Evolutionary conservation across 1,140 invertebrate genomes (phyloP).

Genomic region (Amyelois transitella): DNA sequence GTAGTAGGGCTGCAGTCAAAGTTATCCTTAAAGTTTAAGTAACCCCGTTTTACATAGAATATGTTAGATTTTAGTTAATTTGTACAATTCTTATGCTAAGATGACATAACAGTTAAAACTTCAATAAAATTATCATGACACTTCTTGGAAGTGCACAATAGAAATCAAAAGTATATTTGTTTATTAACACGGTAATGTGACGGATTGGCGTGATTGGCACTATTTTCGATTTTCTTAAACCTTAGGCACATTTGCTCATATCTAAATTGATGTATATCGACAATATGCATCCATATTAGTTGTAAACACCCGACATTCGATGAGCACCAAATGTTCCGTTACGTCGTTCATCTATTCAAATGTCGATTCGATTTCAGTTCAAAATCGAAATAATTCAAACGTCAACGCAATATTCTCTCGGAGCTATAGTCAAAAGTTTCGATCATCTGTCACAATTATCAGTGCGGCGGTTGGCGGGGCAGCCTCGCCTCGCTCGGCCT

Average conservation of each 20-base stretch:
- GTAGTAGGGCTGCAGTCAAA: too few relatives aligned
- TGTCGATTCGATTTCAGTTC: constrained; percentile 24
- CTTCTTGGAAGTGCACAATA: constrained; percentile 51
- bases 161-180: constrained; percentile 2
- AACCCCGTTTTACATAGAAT: too few relatives aligned
- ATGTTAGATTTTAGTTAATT: constrained; percentile 13
- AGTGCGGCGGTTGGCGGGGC: constrained; percentile 19
- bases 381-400: constrained; percentile 40
- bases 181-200: constrained; percentile 1
- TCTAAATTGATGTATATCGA: neutral
- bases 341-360: neutral
- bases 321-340: neutral
- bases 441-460: constrained; percentile 10
- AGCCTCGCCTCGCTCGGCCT: constrained; percentile 54
- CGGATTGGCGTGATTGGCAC: constrained; percentile 2
- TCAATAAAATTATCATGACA: constrained; percentile 34
- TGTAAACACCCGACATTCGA: neutral
- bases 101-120: constrained; percentile 11
- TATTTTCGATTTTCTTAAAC: neutral
- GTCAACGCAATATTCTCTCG: constrained; percentile 12
- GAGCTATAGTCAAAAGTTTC: constrained; percentile 9
- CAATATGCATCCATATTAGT: neutral
- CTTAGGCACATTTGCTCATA: neutral
- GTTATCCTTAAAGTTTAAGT: too few relatives aligned
- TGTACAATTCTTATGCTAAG: constrained; percentile 30